phyloP scores from a whole-genome alignment of 2,113 vertebrate species.

The Lophura nycthemera region DNA sequence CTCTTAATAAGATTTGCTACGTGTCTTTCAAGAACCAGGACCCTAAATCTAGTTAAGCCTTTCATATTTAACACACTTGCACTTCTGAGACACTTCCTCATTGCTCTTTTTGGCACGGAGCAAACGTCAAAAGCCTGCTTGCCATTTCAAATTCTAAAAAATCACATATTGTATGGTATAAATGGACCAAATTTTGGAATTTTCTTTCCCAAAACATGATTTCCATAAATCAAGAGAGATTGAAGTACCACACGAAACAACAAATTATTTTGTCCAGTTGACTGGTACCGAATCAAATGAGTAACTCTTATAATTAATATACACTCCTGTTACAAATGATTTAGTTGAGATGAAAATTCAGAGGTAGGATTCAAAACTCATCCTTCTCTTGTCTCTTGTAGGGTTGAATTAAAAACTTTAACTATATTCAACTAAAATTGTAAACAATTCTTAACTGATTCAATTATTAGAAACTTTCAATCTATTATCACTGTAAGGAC shows the following conservation, averaged over 20 bases:
- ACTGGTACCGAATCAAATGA: neutral
- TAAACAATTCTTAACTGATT: neutral
- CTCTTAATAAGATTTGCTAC: neutral
- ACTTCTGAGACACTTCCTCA: neutral
- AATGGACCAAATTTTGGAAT: neutral
- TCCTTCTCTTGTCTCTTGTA: neutral
- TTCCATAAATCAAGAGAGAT: neutral
- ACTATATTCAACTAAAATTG: neutral
- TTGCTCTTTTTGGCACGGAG: neutral
- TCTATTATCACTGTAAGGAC: neutral
- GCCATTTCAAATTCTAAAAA: neutral
- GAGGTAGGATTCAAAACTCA: conserved; percentile 1
- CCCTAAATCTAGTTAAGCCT: neutral
- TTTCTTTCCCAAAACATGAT: neutral
- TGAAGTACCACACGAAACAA: neutral
- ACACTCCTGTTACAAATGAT: neutral
- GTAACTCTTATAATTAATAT: neutral
- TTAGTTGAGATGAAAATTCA: neutral
- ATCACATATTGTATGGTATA: neutral
- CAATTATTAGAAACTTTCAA: neutral
- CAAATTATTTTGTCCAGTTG: neutral
- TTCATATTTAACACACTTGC: neutral
- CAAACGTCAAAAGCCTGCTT: neutral
- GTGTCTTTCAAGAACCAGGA: neutral
- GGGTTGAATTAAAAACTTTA: neutral